These are phyloP conservation scores for Fulica atra DNA, from an alignment of 2,113 vertebrate species.

Conservation along the genomic window DNA sequence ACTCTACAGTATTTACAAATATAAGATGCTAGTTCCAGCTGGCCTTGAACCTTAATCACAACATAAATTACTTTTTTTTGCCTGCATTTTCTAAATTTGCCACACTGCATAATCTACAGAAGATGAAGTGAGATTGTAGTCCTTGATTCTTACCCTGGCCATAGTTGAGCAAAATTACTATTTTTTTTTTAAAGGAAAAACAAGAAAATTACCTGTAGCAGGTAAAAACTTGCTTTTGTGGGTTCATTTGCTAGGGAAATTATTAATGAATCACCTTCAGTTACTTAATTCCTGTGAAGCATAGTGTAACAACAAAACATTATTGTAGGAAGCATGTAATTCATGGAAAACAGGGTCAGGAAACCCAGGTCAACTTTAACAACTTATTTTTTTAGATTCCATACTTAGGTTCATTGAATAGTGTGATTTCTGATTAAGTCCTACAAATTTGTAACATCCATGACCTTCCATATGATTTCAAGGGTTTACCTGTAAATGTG, in stretches of 20 bases:
- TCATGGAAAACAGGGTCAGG: background rate
- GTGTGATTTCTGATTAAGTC: background rate
- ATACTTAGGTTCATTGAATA: background rate
- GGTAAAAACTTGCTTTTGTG: background rate
- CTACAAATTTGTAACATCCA: background rate
- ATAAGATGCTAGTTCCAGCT: background rate
- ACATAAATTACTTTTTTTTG: background rate
- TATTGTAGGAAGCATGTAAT: background rate
- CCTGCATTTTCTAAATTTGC: background rate
- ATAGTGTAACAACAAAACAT: background rate
- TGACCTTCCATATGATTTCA: background rate
- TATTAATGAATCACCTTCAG: background rate
- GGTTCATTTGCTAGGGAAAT: background rate
- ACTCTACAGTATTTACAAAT: background rate
- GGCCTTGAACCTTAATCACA: background rate
- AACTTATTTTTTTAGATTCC: background rate
- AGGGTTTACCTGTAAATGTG: background rate
- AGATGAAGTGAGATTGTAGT: background rate
- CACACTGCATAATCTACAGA: background rate
- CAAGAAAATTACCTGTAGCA: background rate
- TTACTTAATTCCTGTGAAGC: background rate
- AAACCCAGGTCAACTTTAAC: background rate
- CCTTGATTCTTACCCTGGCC: background rate
- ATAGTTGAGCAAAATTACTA: background rate
- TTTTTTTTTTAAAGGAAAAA: background rate